Evolutionary conservation across 2,797 vertebrate species (phyloP).

Genomic region (Glyptemys insculpta): DNA sequence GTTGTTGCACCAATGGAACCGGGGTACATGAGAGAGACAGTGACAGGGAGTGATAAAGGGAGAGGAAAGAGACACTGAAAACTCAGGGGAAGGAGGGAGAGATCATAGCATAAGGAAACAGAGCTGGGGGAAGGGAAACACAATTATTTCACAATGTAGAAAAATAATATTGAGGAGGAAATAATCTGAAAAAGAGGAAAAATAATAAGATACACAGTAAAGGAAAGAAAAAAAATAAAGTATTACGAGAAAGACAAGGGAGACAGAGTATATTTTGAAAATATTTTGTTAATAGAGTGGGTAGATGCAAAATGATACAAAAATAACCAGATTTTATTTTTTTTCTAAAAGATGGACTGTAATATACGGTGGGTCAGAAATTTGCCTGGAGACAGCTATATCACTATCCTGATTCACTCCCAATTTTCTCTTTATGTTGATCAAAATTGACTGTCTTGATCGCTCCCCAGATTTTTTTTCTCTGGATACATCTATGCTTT

Average conservation of each 20-base stretch:
- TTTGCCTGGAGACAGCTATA: neutral
- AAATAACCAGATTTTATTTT: neutral
- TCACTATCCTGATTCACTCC: neutral
- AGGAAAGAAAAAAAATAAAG: neutral
- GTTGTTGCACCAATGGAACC: neutral
- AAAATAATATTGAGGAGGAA: accelerated
- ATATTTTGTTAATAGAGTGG: neutral
- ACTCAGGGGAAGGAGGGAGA: neutral
- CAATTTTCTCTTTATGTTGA: neutral
- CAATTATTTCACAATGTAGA: neutral
- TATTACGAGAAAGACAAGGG: neutral
- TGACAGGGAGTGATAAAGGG: neutral
- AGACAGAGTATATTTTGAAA: neutral
- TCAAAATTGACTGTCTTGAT: neutral
- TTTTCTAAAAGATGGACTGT: neutral
- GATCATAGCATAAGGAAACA: neutral
- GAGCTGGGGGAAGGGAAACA: neutral
- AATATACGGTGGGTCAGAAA: neutral
- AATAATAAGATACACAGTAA: neutral
- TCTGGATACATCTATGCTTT: neutral
- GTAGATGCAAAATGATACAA: neutral
- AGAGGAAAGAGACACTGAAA: neutral
- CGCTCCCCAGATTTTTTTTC: neutral
- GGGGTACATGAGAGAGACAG: neutral
- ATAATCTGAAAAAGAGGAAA: accelerated